Percentiles rank a stretch among this genome's conserved stretches.
Evolutionary conservation across 2,797 vertebrate genomes (phyloP).

Genomic region (Epinephelus malabaricus): DNA sequence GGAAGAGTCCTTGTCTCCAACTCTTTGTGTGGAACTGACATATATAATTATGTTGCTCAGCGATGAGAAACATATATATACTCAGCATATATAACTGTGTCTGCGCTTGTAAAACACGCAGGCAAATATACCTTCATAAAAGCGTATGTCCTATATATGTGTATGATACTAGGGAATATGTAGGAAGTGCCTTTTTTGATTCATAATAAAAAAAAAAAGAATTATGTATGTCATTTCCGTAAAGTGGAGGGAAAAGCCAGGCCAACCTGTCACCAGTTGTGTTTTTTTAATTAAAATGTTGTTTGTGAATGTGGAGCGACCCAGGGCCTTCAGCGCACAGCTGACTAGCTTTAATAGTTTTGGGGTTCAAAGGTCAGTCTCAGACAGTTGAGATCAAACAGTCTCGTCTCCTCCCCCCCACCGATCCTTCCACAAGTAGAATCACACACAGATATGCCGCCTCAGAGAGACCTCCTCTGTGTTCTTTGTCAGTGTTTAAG

Average conservation of each 20-base stretch:
- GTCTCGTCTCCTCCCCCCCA: background rate
- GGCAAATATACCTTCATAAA: constrained; percentile 80
- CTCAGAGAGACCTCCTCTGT: constrained; percentile 37
- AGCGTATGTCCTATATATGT: constrained; percentile 84
- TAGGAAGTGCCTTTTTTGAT: constrained; percentile 89
- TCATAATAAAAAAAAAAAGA: constrained; percentile 67
- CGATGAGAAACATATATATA: constrained; percentile 75
- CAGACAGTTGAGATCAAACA: constrained; percentile 55
- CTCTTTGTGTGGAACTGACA: constrained; percentile 86
- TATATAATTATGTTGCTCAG: constrained; percentile 83
- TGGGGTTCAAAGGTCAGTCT: constrained; percentile 61
- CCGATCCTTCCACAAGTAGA: constrained; percentile 13
- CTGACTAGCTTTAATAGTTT: constrained; percentile 64
- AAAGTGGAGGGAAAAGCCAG: constrained; percentile 82
- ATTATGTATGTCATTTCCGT: constrained; percentile 88
- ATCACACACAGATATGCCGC: constrained; percentile 44
- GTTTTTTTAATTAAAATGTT: constrained; percentile 66
- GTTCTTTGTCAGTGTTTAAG: constrained; percentile 61
- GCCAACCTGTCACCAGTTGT: constrained; percentile 79
- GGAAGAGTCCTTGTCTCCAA: constrained; percentile 83
- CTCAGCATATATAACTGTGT: constrained; percentile 74
- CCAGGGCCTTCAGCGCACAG: constrained; percentile 81
- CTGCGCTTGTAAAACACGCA: constrained; percentile 76
- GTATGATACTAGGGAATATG: constrained; percentile 82
- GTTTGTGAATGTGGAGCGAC: constrained; percentile 83